These are phyloP conservation scores for Augochlora pura DNA, from an alignment of 1,140 invertebrate species.

Conservation along the genomic window DNA sequence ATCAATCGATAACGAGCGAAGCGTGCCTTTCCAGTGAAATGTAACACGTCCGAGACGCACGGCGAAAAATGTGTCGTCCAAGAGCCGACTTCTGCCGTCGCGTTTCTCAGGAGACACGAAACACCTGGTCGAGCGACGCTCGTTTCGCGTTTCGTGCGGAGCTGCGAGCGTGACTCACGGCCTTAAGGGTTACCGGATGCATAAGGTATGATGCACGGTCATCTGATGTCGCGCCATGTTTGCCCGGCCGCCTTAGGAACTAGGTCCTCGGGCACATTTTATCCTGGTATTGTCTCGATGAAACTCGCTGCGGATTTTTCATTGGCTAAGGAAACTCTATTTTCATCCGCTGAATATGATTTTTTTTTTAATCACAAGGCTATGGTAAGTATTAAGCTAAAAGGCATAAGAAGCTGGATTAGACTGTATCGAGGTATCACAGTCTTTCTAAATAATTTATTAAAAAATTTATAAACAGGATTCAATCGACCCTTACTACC, in stretches of 20 bases:
- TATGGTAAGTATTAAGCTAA: too few species aligned
- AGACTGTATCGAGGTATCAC: too few species aligned
- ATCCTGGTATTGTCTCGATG: too few species aligned
- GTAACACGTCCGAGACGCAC: neutral
- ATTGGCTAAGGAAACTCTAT: neutral
- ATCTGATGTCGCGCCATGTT: constrained; percentile 13
- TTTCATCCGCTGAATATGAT: neutral
- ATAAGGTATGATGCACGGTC: constrained; percentile 26
- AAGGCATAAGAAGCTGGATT: too few species aligned
- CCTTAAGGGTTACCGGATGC: constrained; percentile 32
- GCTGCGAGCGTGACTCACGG: constrained; percentile 17
- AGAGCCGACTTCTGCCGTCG: too few species aligned
- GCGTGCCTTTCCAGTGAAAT: neutral
- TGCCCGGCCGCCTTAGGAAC: neutral
- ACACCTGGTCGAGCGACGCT: neutral
- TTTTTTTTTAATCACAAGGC: too few species aligned
- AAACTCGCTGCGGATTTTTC: too few species aligned
- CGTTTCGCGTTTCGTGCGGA: constrained; percentile 7
- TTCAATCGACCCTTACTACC: too few species aligned
- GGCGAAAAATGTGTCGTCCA: neutral
- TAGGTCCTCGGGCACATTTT: neutral
- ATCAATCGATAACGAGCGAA: constrained; percentile 49
- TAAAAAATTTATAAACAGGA: too few species aligned
- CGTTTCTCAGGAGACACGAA: too few species aligned
- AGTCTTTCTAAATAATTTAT: too few species aligned